A percentile compares a stretch with the other conserved stretches of the same genome.
Evolutionary conservation across 2,797 vertebrate species (phyloP).

Genomic region (Pseudomugil gertrudae): DNA sequence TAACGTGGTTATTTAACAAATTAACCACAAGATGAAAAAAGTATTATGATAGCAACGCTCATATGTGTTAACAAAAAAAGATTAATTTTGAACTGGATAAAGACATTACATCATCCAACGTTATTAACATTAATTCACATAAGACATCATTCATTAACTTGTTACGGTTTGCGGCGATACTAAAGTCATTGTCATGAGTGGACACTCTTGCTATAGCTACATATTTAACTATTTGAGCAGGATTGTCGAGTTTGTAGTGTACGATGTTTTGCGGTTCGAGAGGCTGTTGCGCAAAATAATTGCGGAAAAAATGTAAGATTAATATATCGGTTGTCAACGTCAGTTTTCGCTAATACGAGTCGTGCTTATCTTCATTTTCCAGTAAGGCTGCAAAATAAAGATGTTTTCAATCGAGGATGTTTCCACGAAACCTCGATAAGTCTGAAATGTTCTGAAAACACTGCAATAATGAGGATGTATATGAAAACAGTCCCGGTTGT

Average conservation of each 20-base stretch:
- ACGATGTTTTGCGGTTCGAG: slow-evolving; percentile 18
- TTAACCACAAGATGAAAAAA: neutral
- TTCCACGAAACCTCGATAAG: slow-evolving; percentile 34
- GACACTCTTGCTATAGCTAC: neutral
- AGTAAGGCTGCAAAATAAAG: slow-evolving; percentile 18
- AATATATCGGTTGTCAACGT: slow-evolving; percentile 42
- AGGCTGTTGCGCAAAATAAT: slow-evolving; percentile 41
- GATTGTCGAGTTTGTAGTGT: slow-evolving; percentile 31
- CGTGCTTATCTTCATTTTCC: slow-evolving; percentile 35
- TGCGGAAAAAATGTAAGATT: slow-evolving; percentile 53
- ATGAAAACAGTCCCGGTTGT: slow-evolving; percentile 44
- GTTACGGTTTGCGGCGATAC: slow-evolving; percentile 11
- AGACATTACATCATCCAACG: slow-evolving; percentile 71
- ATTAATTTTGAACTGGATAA: slow-evolving; percentile 46
- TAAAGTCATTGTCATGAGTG: slow-evolving; percentile 9
- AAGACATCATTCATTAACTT: slow-evolving; percentile 21
- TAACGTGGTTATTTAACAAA: neutral
- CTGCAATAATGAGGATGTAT: slow-evolving; percentile 49
- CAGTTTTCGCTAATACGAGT: slow-evolving; percentile 13
- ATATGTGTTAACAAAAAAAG: slow-evolving; percentile 19
- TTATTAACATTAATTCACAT: slow-evolving; percentile 32
- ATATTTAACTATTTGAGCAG: neutral
- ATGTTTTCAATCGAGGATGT: slow-evolving; percentile 8
- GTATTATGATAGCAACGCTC: neutral
- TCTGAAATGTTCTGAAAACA: slow-evolving; percentile 18